Evolutionary conservation across 2,113 vertebrate species (phyloP).

Genomic region (Mastomys natalensis): DNA sequence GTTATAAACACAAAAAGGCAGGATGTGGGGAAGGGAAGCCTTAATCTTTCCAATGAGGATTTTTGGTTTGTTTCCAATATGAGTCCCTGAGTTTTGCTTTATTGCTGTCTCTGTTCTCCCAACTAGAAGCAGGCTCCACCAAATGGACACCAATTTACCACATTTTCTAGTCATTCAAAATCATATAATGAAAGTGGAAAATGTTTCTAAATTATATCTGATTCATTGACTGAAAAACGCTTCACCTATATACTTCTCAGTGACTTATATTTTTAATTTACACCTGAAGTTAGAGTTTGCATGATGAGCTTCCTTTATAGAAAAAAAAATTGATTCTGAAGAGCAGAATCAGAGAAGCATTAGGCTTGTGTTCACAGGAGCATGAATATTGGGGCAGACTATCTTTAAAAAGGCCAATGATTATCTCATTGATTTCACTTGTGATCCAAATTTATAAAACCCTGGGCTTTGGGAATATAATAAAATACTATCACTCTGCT

Average conservation of each 20-base stretch:
- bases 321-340: constrained; percentile 37
- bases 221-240: background rate
- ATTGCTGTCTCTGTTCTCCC: background rate
- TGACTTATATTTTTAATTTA: background rate
- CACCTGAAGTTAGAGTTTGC: constrained; percentile 3
- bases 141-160: background rate
- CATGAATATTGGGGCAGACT: background rate
- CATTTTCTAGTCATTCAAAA: background rate
- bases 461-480: background rate
- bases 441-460: constrained; percentile 13
- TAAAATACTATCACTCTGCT: background rate
- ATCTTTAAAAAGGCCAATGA: background rate
- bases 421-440: background rate
- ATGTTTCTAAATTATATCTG: background rate
- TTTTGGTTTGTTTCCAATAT: background rate
- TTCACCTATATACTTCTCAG: background rate
- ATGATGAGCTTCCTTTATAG: background rate
- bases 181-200: background rate
- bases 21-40: no score
- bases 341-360: background rate
- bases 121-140: background rate
- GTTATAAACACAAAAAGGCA: no score
- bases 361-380: background rate
- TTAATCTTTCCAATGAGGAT: background rate
- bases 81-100: background rate